phyloP scores from a whole-genome alignment of 2,888 invertebrate genomes.

The Blastobasis adustella region DNA sequence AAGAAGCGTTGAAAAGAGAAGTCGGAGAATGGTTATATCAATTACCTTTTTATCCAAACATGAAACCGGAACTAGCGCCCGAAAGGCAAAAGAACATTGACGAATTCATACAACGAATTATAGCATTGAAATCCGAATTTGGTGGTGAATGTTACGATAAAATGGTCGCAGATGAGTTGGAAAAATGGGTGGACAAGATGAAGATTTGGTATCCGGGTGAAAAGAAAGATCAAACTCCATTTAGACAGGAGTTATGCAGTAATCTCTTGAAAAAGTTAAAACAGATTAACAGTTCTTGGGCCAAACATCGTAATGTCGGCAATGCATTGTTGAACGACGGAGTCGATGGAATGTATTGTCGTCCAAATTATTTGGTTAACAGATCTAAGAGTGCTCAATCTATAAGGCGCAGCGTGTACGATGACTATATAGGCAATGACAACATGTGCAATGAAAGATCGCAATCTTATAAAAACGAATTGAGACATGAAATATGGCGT shows the following conservation, averaged over 20 bases:
- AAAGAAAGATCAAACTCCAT: slow-evolving; percentile 17
- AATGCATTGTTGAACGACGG: too few species aligned
- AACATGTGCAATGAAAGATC: not conserved
- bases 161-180: slow-evolving; percentile 25
- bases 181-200: slow-evolving; percentile 26
- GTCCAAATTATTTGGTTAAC: not conserved
- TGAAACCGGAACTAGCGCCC: slow-evolving; percentile 3
- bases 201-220: slow-evolving; percentile 30
- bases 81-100: slow-evolving; percentile 26
- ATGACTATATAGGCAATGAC: not conserved
- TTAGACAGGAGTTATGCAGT: slow-evolving; percentile 12
- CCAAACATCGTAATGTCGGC: too few species aligned
- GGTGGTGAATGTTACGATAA: slow-evolving; percentile 19
- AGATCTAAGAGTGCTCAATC: not conserved
- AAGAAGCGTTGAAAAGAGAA: slow-evolving; percentile 22
- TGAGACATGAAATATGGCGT: slow-evolving; percentile 14
- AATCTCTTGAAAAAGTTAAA: too few species aligned
- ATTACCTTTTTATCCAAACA: slow-evolving; percentile 27
- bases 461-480: not conserved
- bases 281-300: too few species aligned
- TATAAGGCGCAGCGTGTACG: not conserved
- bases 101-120: slow-evolving; percentile 29
- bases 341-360: too few species aligned
- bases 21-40: slow-evolving; percentile 30
- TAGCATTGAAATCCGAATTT: slow-evolving; percentile 15